Evolutionary conservation across 2,888 invertebrate genomes (phyloP).

Genomic region (Coelogynopora nodosa): DNA sequence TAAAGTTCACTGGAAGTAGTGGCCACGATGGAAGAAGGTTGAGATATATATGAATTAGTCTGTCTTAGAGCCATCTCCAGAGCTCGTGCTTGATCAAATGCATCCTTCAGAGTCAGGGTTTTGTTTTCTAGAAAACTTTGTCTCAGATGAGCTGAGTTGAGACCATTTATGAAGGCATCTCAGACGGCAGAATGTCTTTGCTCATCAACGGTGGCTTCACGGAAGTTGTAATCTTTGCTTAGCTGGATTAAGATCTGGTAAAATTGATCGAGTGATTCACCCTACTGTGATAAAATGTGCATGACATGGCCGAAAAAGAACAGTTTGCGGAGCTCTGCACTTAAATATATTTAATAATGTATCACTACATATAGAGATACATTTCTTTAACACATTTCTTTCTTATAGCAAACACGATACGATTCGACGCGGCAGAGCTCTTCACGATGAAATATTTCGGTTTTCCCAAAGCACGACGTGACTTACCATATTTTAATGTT

Average conservation of each 20-base stretch:
- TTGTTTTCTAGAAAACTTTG: neutral
- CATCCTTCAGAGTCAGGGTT: neutral
- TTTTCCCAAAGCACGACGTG: no score
- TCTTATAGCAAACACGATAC: no score
- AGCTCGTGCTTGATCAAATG: slow-evolving; percentile 30
- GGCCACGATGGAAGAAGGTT: neutral
- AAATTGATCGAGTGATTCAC: slow-evolving; percentile 35
- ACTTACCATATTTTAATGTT: no score
- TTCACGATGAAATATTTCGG: no score
- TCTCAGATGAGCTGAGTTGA: slow-evolving; percentile 14
- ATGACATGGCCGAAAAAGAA: no score
- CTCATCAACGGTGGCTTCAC: neutral
- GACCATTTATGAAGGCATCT: slow-evolving; percentile 36
- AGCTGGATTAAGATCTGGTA: neutral
- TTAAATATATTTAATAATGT: no score
- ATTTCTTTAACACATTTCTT: no score
- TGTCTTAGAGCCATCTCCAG: slow-evolving; percentile 26
- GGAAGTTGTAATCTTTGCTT: slow-evolving; percentile 15
- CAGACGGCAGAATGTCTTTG: neutral
- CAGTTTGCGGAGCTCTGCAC: no score
- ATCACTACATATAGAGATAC: no score
- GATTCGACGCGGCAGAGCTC: no score
- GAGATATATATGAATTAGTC: neutral
- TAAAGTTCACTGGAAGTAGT: neutral
- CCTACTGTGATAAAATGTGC: no score